These are phyloP conservation scores for Diplosoma virens DNA, from an alignment of 23 tunicate species.

Conservation along the genomic window DNA sequence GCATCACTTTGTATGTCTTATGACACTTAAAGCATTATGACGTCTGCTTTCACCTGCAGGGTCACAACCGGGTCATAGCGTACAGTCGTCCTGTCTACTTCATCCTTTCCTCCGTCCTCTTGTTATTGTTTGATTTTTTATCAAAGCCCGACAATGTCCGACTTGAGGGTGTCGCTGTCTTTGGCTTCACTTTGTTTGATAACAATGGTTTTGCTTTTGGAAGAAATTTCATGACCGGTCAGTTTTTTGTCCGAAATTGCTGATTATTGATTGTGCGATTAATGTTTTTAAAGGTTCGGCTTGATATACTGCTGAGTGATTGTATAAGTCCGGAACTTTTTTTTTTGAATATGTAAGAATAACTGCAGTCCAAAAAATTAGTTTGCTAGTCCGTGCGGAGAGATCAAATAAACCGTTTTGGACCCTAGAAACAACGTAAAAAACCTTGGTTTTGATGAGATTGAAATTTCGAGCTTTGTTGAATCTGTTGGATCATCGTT, in stretches of 20 bases:
- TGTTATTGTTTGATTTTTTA: constrained; percentile 63
- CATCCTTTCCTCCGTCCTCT: constrained; percentile 39
- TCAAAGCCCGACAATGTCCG: constrained; percentile 23
- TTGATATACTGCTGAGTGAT: too few relatives aligned
- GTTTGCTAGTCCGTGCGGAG: too few relatives aligned
- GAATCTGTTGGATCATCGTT: too few relatives aligned
- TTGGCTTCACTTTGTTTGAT: constrained; percentile 6
- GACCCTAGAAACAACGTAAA: too few relatives aligned
- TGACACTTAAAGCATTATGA: too few relatives aligned
- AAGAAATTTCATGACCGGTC: constrained; percentile 63
- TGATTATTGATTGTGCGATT: neutral
- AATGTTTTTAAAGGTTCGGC: too few relatives aligned
- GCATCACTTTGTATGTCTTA: too few relatives aligned
- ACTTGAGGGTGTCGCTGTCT: constrained; percentile 32
- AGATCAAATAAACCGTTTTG: too few relatives aligned
- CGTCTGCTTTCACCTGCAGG: constrained; percentile 67
- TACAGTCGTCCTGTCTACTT: constrained; percentile 89
- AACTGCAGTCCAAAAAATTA: too few relatives aligned
- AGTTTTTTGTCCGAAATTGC: neutral
- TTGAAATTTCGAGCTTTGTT: too few relatives aligned
- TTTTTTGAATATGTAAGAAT: too few relatives aligned
- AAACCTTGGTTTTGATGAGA: too few relatives aligned
- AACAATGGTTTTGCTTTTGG: constrained; percentile 42
- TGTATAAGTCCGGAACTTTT: neutral
- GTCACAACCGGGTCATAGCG: constrained; percentile 78